phyloP scores from a whole-genome alignment of 1,140 invertebrate genomes.

The Heterodera carotae region DNA sequence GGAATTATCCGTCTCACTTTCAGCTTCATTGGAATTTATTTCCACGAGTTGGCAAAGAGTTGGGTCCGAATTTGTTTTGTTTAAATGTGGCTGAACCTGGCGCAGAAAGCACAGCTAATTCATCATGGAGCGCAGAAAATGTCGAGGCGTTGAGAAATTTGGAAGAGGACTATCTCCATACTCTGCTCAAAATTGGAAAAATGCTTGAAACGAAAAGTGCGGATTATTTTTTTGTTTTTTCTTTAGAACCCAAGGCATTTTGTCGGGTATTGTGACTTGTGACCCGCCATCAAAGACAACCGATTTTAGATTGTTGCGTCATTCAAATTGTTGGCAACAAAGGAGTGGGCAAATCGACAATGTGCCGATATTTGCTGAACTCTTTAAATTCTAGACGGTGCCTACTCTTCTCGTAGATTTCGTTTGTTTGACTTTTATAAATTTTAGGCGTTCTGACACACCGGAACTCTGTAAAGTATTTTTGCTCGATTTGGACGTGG shows the following conservation, averaged over 20 bases:
- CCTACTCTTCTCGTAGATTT: conserved; percentile 7
- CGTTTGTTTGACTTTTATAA: neutral
- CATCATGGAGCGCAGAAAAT: neutral
- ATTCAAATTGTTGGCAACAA: conserved; percentile 38
- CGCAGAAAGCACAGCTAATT: neutral
- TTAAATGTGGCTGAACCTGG: neutral
- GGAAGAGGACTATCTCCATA: conserved; percentile 9
- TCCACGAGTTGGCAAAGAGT: neutral
- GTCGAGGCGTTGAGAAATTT: neutral
- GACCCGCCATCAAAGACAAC: neutral
- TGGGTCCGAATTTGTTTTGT: conserved; percentile 3
- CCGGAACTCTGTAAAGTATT: conserved; percentile 27
- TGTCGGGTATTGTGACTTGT: too few relatives aligned
- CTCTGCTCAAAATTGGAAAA: conserved; percentile 9
- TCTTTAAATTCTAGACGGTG: conserved; percentile 19
- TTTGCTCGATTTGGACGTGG: conserved; percentile 39
- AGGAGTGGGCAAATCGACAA: conserved; percentile 43
- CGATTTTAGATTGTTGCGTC: conserved; percentile 21
- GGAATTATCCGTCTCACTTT: neutral
- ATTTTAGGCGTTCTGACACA: neutral
- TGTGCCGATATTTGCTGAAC: conserved; percentile 34
- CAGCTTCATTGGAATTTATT: neutral
- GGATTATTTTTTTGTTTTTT: neutral
- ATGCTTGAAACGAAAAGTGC: neutral
- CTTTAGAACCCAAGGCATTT: too few relatives aligned